These are phyloP conservation scores for Allacma fusca DNA, from an alignment of 2,888 invertebrate genomes.

Conservation along the genomic window DNA sequence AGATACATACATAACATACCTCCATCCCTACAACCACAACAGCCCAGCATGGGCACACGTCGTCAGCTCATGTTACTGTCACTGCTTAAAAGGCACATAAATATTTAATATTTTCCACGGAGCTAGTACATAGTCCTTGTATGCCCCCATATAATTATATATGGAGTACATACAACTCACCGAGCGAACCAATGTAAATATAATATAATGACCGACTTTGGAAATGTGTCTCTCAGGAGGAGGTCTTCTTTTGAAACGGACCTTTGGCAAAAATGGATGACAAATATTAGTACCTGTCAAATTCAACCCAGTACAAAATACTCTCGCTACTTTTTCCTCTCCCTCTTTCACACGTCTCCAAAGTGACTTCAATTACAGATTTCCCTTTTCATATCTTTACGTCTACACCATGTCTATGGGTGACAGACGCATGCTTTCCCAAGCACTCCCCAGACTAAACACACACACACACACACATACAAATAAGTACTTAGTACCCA, in stretches of 20 bases:
- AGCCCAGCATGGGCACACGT: background rate
- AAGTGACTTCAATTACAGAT: constrained; percentile 5
- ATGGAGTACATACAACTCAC: too few relatives aligned
- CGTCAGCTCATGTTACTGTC: background rate
- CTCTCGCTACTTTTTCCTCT: background rate
- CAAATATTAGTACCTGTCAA: constrained; percentile 10
- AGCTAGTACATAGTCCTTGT: too few relatives aligned
- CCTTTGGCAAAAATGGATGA: background rate
- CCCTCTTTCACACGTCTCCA: background rate
- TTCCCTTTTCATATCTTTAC: background rate
- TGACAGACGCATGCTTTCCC: background rate
- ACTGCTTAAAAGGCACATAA: background rate
- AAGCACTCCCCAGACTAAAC: too few relatives aligned
- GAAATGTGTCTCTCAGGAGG: constrained; percentile 1
- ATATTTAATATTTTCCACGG: background rate
- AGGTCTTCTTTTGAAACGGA: background rate
- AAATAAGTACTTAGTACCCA: too few relatives aligned
- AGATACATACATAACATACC: too few relatives aligned
- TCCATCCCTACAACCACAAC: too few relatives aligned
- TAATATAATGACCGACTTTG: background rate
- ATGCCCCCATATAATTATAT: too few relatives aligned
- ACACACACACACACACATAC: too few relatives aligned
- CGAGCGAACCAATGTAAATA: background rate
- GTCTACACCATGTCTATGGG: background rate
- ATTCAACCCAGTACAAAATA: constrained; percentile 1